Base-by-base conservation (phyloP, 2,113 vertebrate species). In the Poecile atricapillus region DNA sequence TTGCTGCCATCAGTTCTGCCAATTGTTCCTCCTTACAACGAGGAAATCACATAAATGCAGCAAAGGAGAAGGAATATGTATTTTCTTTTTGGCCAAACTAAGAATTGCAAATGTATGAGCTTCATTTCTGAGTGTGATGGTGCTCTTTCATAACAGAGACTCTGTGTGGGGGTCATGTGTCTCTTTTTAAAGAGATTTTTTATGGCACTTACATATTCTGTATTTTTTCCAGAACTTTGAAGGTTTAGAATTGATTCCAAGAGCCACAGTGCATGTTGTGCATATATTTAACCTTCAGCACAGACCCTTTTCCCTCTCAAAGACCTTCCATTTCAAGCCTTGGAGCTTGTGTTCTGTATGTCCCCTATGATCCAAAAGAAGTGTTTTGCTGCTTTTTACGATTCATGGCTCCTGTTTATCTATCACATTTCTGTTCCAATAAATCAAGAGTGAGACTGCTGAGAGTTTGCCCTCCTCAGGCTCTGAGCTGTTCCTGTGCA, bases 91-190 rank as follows among this genome's bases (percentile, higher is more conserved):
- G 62, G 14, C 53, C 55, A 39, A 67, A 58, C 5, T 79, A 78
- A 78, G 15, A 13, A 8, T 35, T 62, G 17, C 24, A 64, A 91
- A 82, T 59, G 15, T 6, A 18, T 49, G 55, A 53, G 6, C 12
- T 59, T 13, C 3, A 63, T 68, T 65, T 13, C 50, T 30, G 64
- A 39, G 33, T 11, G 19, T 21, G 30, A 10, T 15, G 10, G 4
- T 77, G 44, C 33, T 59, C 35, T 50, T 71, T 63, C 9, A 3
- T 50, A 68, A 20, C 11, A 55, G 27, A 65, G 13, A 22, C 43
- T 33, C 13, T 43, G 6, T 1, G 1, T 28, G 33, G 20, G 15
- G 37, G 24, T 43, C 8, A 2, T 9, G 13, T 24, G 3, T n/a
- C 9, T 64, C 5, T 47, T 64, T 85, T 62, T 35, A 39, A 65